These are phyloP conservation scores for Notothenia coriiceps DNA, from an alignment of 2,113 vertebrate genomes.

Conservation along the genomic window DNA sequence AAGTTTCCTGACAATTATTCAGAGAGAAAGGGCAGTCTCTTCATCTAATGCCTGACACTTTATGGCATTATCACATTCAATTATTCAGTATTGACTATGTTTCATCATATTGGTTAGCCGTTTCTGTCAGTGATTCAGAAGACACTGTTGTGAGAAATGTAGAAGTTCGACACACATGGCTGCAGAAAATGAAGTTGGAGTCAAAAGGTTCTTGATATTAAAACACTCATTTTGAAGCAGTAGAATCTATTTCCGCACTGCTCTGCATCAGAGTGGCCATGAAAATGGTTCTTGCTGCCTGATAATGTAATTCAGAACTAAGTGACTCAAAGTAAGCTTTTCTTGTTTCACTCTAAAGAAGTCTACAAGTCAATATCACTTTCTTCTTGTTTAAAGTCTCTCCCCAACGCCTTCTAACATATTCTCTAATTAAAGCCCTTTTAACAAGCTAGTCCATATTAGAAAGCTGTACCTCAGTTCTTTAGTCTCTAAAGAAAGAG, in stretches of 20 bases:
- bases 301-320: slow-evolving; percentile 19
- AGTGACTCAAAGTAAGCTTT: not conserved
- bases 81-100: slow-evolving; percentile 34
- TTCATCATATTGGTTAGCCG: slow-evolving; percentile 1
- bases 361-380: slow-evolving; percentile 25
- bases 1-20: slow-evolving; percentile 25
- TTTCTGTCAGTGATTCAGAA: slow-evolving; percentile 6
- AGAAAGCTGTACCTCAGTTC: slow-evolving; percentile 8
- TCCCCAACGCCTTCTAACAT: not conserved
- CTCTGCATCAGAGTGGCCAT: slow-evolving; percentile 1
- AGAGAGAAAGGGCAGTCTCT: not conserved
- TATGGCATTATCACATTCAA: slow-evolving; percentile 44
- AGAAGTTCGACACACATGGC: not conserved
- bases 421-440: slow-evolving; percentile 19
- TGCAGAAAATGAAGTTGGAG: slow-evolving; percentile 1
- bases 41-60: slow-evolving; percentile 1
- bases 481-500: too few species aligned
- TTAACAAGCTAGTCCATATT: slow-evolving; percentile 36
- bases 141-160: slow-evolving; percentile 1
- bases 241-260: not conserved
- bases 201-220: not conserved
- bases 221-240: slow-evolving; percentile 9
- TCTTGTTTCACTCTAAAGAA: slow-evolving; percentile 11
- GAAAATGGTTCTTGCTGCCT: slow-evolving; percentile 8
- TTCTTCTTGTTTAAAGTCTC: slow-evolving; percentile 29